Evolutionary conservation across 2,797 vertebrate genomes (phyloP), one percentile per base, ranked within the genome.

Genomic region (Eleutherodactylus coqui): DNA sequence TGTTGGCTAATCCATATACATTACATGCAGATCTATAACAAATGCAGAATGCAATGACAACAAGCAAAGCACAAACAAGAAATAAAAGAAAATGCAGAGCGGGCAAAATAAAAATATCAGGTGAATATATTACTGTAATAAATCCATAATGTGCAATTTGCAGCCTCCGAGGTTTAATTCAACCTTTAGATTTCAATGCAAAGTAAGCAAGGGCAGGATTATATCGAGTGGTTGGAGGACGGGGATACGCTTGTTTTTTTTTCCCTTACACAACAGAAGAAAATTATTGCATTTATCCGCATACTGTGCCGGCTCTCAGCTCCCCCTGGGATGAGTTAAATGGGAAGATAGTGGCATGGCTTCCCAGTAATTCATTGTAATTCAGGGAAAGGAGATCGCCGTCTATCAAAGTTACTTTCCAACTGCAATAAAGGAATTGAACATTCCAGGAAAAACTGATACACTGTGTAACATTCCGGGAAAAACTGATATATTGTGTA

Each of bases 261-360:
- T 87, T 58, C 69, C 82, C 86, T 84, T 87, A 84, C 76, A 43
- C 82, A 80, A 84, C 82, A 80, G 82, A 84, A 87, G 81, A 85
- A 87, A 82, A 86, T 64, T 67, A 79, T 80, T 87, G 77, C 86
- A 87, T 87, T 84, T 84, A 73, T 87, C 53, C 64, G 24, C 82
- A 80, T 75, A 79, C 81, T 75, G 41, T 64, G 76, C 67, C 77
- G 86, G 73, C 82, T 67, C 53, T 64, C 29, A 21, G 11, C 49
- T 64, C 69, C 86, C 82, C 82, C 76, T 67, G 86, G 58, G 86
- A 87, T 24, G 45, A 84, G 82, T 84, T 84, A 84, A 75, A 87
- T 87, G 82, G 83, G 82, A 87, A 87, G 62, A 43, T 84, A 55
- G 86, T 75, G 82, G 64, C 86, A 67, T 41, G 75, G 58, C 76